Base-by-base conservation (phyloP, 2,888 invertebrate species). In the Xanthia togata region DNA sequence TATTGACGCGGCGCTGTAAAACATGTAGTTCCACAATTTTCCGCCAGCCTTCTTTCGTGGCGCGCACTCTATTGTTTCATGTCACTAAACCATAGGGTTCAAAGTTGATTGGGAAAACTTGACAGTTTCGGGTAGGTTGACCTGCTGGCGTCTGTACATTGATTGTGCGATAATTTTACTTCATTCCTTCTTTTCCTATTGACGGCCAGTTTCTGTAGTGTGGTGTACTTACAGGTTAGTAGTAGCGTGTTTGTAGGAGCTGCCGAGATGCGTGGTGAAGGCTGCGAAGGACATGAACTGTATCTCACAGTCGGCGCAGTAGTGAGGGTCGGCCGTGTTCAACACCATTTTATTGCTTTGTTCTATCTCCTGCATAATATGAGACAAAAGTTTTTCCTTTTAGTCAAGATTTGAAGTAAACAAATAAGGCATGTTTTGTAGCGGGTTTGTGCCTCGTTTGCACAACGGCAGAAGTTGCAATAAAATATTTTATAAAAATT, bases 211-310 rank as follows among this genome's bases (percentile, higher is more conserved):
- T 57, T 57, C 57, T 57, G 6, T 57, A 26, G 57, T 26, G 14
- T 26, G 26, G 1, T 26, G 57, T 57, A 60, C 95, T 94, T 44
- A 96, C 96, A 91, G 63, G 65, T 96, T 96, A 35, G 90, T 93
- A 3, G 89, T 87, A 5, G 93, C 92, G 80, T 96, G 96, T 75
- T 94, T 95, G 88, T 92, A 94, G 9, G 96, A 96, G 88, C 95
- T 95, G 64, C 95, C 95, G 38, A 96, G 93, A 72, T 96, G 96
- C 3, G 94, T 95, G 31, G 84, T 86, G 89, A 90, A 96, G 0
- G 96, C 96, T 0, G 82, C 84, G 17, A 92, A 90, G 73, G 88
- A 92, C 17, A 92, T 84, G 88, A 96, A 96, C 87, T 94, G 93
- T 3, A 96, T 88, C 68, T 90, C 84, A 82, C 96, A 96, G 38